A percentile compares a stretch with the other conserved stretches of the same genome.
These are phyloP conservation scores for Agapostemon virescens DNA, from an alignment of 2,888 invertebrate genomes.

Conservation along the genomic window DNA sequence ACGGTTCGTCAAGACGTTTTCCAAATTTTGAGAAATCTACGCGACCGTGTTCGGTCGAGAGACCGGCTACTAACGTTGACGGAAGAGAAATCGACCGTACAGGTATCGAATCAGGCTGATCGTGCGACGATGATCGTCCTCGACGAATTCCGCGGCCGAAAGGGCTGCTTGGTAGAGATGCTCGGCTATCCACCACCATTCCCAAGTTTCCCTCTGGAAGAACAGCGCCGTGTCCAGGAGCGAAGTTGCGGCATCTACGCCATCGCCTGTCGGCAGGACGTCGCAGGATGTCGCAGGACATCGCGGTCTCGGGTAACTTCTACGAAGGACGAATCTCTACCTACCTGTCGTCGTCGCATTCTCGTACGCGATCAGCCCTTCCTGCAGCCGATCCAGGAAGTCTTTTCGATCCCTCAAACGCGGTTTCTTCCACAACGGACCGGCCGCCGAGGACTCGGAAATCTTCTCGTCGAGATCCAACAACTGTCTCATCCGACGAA, in stretches of 20 bases:
- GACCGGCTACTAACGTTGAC: conserved; percentile 58
- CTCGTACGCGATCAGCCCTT: conserved; percentile 79
- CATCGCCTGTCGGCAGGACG: too few species aligned
- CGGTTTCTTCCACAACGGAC: conserved; percentile 79
- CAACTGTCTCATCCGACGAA: conserved; percentile 82
- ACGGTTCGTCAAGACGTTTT: background rate
- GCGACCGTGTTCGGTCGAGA: background rate
- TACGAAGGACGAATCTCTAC: background rate
- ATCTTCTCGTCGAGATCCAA: conserved; percentile 83
- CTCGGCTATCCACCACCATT: conserved; percentile 75
- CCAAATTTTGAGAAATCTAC: background rate
- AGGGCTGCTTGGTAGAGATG: conserved; percentile 66
- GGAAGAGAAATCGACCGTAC: conserved; percentile 72
- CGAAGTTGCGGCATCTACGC: conserved; percentile 28
- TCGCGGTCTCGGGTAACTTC: background rate
- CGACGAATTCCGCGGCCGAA: conserved; percentile 49
- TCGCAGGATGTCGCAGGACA: too few species aligned
- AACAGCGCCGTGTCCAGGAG: conserved; percentile 65
- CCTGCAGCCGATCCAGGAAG: conserved; percentile 77
- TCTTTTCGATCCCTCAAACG: conserved; percentile 71
- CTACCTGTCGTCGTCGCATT: conserved; percentile 62
- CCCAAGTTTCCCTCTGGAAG: conserved; percentile 66
- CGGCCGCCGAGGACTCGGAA: conserved; percentile 81
- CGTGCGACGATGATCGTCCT: conserved; percentile 50
- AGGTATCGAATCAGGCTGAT: conserved; percentile 66